Base-by-base conservation (phyloP, 1,140 invertebrate species). In the Goniozus legneri region DNA sequence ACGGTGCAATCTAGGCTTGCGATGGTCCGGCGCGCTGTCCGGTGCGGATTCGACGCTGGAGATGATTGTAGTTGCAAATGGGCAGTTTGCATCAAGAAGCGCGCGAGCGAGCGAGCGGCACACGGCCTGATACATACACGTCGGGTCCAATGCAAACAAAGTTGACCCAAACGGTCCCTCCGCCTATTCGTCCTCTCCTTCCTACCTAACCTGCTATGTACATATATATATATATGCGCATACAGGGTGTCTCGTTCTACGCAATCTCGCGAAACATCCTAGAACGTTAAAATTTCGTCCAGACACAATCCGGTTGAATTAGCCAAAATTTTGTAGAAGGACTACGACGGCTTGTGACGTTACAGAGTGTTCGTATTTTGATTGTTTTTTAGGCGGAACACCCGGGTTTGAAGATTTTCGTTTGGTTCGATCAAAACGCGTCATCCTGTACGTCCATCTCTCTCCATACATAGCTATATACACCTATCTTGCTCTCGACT, bases 1-100 rank as follows among this genome's bases (percentile, higher is more conserved):
- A 35, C 42, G 46, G 49, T 30, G 35, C 51, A 37, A 42, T 50
- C 38, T 47, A 57, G 51, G 45, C 47, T 53, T 42, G 54, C 54
- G 56, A 50, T 42, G 13, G 31, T 27, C 22, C 39, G 47, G 50
- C 45, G 47, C 51, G 52, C 47, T 21, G 20, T 24, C 15, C 45
- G 22, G 8, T 33, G 41, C 13, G 30, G 59, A 64, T 59, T 61
- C 65, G 60, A 69, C 62, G 64, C 32, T 57, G 58, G 61, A 66
- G 65, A 72, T 72, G 71, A 73, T 72, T 73, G 67, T 73, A 70
- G 68, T 72, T 73, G 68, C 68, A 72, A 73, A 74, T 72, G 70
- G 70, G 64, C 67, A 71, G 69, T 73, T 73, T 71, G 67, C 69
- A 72, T 71, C 64, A 71, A 74, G 70, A 73, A 69, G 62, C 62